Evolutionary conservation across 2,797 vertebrate species (phyloP).

Genomic region (Benthosema pterotum): DNA sequence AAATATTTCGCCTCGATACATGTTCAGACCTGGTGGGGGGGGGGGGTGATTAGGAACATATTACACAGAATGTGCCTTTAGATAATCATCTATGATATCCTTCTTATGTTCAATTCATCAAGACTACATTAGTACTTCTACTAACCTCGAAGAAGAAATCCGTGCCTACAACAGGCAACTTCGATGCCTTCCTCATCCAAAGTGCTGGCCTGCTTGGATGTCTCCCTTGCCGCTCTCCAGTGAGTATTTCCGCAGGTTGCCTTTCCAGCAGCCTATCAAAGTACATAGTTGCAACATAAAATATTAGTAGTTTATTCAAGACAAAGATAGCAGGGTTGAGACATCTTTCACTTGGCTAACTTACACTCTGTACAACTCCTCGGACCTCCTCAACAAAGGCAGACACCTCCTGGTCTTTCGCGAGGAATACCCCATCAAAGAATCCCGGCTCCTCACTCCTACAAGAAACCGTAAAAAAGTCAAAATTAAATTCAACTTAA

Average conservation of each 20-base stretch:
- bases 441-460: constrained; percentile 14
- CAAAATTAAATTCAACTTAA: too few species aligned
- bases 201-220: constrained; percentile 14
- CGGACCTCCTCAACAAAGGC: constrained; percentile 23
- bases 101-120: not conserved
- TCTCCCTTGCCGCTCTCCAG: constrained; percentile 27
- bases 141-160: constrained; percentile 23
- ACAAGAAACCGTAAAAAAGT: too few species aligned
- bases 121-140: constrained; percentile 8
- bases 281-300: not conserved
- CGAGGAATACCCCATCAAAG: constrained; percentile 16
- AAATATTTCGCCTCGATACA: constrained; percentile 13
- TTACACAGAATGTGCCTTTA: not conserved
- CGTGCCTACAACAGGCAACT: constrained; percentile 22
- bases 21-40: constrained; percentile 2
- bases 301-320: not conserved
- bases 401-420: constrained; percentile 16
- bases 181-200: constrained; percentile 23
- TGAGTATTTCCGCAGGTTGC: constrained; percentile 13
- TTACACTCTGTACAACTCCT: constrained; percentile 10
- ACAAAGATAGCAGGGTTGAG: too few species aligned
- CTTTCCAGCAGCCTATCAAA: constrained; percentile 21
- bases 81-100: not conserved
- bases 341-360: not conserved
- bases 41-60: not conserved